Evolutionary conservation across 92 coral and sea anemone genomes (phyloP).

Genomic region (Siderastrea siderea): DNA sequence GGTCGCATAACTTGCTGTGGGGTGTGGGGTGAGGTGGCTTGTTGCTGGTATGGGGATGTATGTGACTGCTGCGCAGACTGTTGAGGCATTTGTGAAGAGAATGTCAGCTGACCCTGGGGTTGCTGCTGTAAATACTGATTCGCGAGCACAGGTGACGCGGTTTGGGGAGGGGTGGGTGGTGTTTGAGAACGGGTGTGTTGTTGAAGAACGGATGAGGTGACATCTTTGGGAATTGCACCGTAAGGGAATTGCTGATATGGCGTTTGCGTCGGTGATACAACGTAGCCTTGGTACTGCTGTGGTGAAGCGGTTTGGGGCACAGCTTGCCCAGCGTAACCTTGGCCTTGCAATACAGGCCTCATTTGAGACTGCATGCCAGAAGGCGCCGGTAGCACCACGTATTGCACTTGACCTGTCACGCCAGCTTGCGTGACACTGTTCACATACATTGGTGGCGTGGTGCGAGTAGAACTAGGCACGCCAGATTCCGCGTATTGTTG

Average conservation of each 20-base stretch:
- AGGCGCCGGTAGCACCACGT: slow-evolving; percentile 82
- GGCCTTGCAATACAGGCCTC: slow-evolving; percentile 60
- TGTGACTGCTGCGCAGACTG: slow-evolving; percentile 73
- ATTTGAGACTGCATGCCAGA: slow-evolving; percentile 76
- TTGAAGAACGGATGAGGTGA: slow-evolving; percentile 70
- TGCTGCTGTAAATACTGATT: slow-evolving; percentile 60
- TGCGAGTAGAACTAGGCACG: slow-evolving; percentile 73
- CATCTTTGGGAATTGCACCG: slow-evolving; percentile 44
- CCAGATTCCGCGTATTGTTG: slow-evolving; percentile 83
- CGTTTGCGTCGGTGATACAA: slow-evolving; percentile 57
- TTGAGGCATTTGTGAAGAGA: slow-evolving; percentile 61
- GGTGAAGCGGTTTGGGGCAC: slow-evolving; percentile 68
- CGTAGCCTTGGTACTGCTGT: slow-evolving; percentile 71
- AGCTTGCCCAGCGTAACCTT: slow-evolving; percentile 60
- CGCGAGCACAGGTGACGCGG: slow-evolving; percentile 83
- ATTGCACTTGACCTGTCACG: slow-evolving; percentile 88
- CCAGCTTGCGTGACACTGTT: slow-evolving; percentile 89
- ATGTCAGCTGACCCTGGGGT: slow-evolving; percentile 41
- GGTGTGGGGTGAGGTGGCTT: slow-evolving; percentile 68
- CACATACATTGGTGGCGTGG: slow-evolving; percentile 82
- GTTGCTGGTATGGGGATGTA: slow-evolving; percentile 77
- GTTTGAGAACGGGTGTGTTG: slow-evolving; percentile 90
- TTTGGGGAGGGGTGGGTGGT: slow-evolving; percentile 96
- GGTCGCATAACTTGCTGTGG: slow-evolving; percentile 84
- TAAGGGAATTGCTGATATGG: slow-evolving; percentile 63